Base-by-base conservation (phyloP, 2,888 invertebrate genomes). In the Calameuta pallipes region DNA sequence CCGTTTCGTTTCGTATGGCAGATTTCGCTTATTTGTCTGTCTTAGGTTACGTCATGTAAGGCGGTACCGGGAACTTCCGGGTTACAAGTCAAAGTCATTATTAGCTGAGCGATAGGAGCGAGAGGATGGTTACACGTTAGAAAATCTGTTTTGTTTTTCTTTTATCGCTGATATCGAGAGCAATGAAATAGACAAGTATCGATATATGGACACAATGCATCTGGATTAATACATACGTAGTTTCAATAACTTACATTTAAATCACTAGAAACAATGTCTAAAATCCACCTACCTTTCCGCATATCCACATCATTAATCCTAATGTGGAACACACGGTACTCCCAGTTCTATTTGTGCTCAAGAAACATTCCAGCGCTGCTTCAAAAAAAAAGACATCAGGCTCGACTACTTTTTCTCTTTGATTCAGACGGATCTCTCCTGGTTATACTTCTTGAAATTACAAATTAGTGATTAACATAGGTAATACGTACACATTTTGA, bases 11-110 rank as follows among this genome's bases (percentile, higher is more conserved):
- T 56, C 56, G 23, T 56, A 23, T 56, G 23, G 56, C 9, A 56
- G 56, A 56, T 56, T 56, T 56, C 23, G 56, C 23, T 56, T 56
- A 56, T 56, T 56, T 56, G 23, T 56, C 56, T 9, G 23, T 56
- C 56, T 56, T 56, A 56, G 0, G 56, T 56, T 56, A 56, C 56
- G 56, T 56, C 56, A 56, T 23, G 33, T 78, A 78, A 80, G 82
- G 82, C 82, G 80, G 80, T 76, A 79, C 79, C 71, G 41, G 74
- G 73, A 70, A 80, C 80, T 82, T 80, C 82, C 83, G 80, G 82
- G 74, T 80, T 80, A 75, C 76, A 80, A 81, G 80, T 79, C 83
- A 84, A 80, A 84, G 82, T 84, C 82, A 84, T 84, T 70, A 41
- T 73, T 78, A 68, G 76, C 56, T 56, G 56, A 56, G 56, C 56